A percentile compares a stretch with the other conserved stretches of the same genome.
These are phyloP conservation scores for Lamprologus speciosus DNA, from an alignment of 2,113 vertebrate species.

Conservation along the genomic window DNA sequence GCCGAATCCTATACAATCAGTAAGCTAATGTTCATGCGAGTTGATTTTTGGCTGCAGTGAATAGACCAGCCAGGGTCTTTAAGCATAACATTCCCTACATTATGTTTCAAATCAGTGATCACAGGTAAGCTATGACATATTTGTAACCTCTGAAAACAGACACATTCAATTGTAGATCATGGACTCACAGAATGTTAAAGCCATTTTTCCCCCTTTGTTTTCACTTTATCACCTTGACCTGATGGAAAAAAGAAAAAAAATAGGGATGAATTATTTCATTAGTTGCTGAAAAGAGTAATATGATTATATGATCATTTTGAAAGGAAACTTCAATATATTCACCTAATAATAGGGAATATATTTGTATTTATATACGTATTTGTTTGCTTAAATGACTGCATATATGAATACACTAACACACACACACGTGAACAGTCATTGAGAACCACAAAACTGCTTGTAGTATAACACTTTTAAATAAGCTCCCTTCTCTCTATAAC, in stretches of 20 bases:
- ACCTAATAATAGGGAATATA: neutral
- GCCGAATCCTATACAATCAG: neutral
- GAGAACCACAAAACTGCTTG: conserved; percentile 35
- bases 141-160: neutral
- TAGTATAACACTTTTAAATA: conserved; percentile 36
- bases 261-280: neutral
- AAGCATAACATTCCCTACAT: neutral
- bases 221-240: neutral
- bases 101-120: neutral
- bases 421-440: neutral
- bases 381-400: neutral
- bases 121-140: neutral
- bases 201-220: neutral
- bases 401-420: neutral
- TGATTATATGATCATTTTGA: neutral
- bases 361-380: neutral
- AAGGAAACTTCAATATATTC: neutral
- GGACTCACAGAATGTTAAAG: neutral
- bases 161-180: neutral
- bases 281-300: neutral
- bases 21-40: neutral
- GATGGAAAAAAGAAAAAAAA: neutral
- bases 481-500: conserved; percentile 23
- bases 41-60: neutral
- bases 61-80: neutral